phyloP scores from a whole-genome alignment of 2,113 vertebrate species.

The Peromyscus maniculatus region DNA sequence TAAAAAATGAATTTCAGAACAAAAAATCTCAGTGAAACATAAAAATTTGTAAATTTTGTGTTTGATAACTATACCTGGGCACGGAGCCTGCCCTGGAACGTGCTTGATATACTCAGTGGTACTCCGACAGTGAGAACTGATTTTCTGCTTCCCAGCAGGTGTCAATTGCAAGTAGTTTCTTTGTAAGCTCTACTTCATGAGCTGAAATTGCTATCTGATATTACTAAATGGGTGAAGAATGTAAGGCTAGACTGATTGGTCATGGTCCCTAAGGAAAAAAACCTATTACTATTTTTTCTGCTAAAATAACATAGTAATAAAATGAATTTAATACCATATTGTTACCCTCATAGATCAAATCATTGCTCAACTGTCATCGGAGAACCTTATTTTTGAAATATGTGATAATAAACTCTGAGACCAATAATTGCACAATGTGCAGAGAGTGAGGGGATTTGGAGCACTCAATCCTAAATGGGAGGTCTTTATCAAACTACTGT shows the following conservation, averaged over 20 bases:
- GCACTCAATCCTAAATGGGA: background rate
- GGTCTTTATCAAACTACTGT: background rate
- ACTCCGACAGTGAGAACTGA: too few species aligned
- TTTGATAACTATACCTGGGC: too few species aligned
- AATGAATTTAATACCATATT: background rate
- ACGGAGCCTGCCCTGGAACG: too few species aligned
- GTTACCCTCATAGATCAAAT: background rate
- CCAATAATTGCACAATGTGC: background rate
- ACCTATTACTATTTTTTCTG: background rate
- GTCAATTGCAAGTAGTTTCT: background rate
- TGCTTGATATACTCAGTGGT: too few species aligned
- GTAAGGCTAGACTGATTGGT: background rate
- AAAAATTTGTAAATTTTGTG: too few species aligned
- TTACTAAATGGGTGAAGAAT: background rate
- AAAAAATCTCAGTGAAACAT: too few species aligned
- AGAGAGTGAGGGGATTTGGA: background rate
- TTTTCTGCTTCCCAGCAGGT: background rate
- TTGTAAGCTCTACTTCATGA: background rate
- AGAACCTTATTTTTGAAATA: background rate
- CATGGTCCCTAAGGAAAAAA: background rate
- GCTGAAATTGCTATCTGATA: background rate
- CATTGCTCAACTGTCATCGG: background rate
- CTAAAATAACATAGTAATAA: background rate
- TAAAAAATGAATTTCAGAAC: too few species aligned
- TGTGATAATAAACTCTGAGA: background rate